Conservation (phyloP, 2,888 invertebrate species). For the Lithophane leautieri region DNA sequence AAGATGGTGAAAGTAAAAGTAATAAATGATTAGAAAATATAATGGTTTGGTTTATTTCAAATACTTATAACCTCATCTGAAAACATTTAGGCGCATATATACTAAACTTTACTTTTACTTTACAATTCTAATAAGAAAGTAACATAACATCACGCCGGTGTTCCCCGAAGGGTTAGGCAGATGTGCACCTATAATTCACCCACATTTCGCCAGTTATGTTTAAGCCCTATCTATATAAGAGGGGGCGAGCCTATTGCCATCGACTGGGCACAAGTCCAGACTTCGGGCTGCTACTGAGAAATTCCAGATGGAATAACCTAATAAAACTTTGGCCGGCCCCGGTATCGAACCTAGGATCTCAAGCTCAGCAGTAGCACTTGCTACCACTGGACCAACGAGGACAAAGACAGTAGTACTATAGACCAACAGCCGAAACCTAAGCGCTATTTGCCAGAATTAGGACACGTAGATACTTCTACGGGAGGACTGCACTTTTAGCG, state of each 20-base stretch:
- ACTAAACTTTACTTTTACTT: background rate
- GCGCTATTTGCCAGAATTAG: background rate
- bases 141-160: background rate
- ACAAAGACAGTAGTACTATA: background rate
- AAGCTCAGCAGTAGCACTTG: no score
- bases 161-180: no score
- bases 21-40: background rate
- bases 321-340: no score
- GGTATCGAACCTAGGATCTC: no score
- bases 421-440: background rate
- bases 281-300: background rate
- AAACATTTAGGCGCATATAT: background rate
- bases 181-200: background rate
- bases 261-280: background rate
- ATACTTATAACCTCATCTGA: no score
- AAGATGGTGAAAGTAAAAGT: background rate
- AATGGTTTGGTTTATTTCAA: constrained; percentile 20
- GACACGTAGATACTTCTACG: background rate
- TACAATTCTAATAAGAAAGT: background rate
- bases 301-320: background rate
- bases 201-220: background rate
- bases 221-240: background rate
- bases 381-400: background rate
- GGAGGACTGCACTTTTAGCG: no score
- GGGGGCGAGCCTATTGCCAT: background rate